Percentiles rank a stretch among this genome's conserved stretches.
Evolutionary conservation across 2,797 vertebrate genomes (phyloP).

Genomic region (Nannoperca australis): DNA sequence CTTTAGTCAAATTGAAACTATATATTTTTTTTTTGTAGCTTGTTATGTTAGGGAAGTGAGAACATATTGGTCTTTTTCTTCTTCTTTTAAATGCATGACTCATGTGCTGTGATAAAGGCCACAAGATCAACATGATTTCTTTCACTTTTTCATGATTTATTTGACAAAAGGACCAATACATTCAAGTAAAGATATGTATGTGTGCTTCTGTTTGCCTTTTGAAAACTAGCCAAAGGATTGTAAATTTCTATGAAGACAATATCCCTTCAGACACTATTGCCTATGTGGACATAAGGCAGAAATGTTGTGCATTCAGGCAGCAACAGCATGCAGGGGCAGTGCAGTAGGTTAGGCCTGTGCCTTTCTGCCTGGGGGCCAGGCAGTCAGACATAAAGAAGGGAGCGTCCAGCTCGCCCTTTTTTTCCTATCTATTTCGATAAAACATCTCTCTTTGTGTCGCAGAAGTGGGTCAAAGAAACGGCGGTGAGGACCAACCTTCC

Average conservation of each 20-base stretch:
- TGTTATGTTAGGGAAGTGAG: background rate
- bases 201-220: background rate
- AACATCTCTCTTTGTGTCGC: slow-evolving; percentile 22
- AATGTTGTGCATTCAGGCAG: slow-evolving; percentile 25
- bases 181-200: background rate
- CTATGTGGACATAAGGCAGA: slow-evolving; percentile 6
- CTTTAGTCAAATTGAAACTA: background rate
- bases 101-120: background rate
- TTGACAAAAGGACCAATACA: background rate
- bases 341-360: slow-evolving; percentile 58
- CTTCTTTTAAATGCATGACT: background rate
- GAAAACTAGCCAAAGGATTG: background rate
- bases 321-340: slow-evolving; percentile 36
- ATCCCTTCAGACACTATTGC: too few relatives aligned
- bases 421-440: background rate
- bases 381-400: background rate
- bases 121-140: too few relatives aligned
- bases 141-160: too few relatives aligned
- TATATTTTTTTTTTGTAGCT: background rate
- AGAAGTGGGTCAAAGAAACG: slow-evolving; percentile 59
- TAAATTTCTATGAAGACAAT: too few relatives aligned
- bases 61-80: too few relatives aligned
- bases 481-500: slow-evolving; percentile 6
- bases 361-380: slow-evolving; percentile 32
- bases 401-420: background rate